Evolutionary conservation across 2,113 vertebrate species (phyloP).

Genomic region (Apteryx owenii): DNA sequence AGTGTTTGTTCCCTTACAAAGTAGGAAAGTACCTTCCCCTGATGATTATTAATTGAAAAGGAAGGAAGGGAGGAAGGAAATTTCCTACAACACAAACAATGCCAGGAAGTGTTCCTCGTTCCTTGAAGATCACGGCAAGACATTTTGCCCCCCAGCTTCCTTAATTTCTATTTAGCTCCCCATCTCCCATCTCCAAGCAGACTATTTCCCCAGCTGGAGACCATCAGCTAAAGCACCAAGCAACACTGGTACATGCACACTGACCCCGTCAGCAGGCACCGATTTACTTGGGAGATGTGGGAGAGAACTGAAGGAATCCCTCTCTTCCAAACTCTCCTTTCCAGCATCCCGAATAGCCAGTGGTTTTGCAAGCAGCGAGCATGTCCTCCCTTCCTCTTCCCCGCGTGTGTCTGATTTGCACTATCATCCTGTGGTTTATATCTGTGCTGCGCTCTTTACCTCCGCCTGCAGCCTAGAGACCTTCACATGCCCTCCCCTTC

Average conservation of each 20-base stretch:
- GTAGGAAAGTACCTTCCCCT: background rate
- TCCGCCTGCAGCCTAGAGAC: background rate
- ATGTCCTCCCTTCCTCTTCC: rapidly evolving
- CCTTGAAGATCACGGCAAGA: background rate
- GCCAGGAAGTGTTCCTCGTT: background rate
- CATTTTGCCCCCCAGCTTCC: background rate
- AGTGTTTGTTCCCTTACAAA: background rate
- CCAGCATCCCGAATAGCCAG: background rate
- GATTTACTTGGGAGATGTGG: background rate
- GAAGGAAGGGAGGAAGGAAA: background rate
- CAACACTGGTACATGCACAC: background rate
- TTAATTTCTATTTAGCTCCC: background rate
- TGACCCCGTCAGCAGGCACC: background rate
- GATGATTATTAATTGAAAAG: background rate
- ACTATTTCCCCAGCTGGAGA: background rate
- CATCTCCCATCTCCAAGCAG: background rate
- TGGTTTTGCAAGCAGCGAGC: background rate
- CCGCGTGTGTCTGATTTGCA: rapidly evolving
- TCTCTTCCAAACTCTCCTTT: background rate
- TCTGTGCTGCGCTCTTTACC: rapidly evolving
- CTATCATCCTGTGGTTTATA: background rate
- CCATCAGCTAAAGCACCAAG: background rate
- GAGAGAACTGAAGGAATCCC: background rate
- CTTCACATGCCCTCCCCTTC: rapidly evolving
- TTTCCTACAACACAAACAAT: background rate